Evolutionary conservation across 2,888 invertebrate species (phyloP), one percentile per base, ranked within the genome.

Genomic region (Drosophila merina): DNA sequence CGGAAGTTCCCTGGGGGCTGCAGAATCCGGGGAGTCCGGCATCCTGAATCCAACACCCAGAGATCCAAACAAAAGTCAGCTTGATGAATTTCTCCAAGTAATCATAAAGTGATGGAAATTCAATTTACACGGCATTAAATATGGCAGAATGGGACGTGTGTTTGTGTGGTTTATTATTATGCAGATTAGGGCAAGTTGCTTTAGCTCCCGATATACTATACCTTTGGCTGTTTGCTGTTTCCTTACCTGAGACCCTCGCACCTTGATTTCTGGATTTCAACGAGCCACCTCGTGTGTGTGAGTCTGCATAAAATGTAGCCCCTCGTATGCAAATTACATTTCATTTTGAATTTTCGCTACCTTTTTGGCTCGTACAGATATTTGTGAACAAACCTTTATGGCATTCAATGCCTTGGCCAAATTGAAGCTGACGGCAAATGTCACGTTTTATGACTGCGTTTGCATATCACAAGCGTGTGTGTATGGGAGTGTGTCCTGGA

Each of bases 41-140:
- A 5, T 20, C 14, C 31, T 12, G 30, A 5, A 1, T 33, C 7
- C 36, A 20, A 28, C 5, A 14, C 8, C 30, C 30, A 12, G 30
- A 14, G 10, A 8, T 20, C 33, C 36, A 10, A 33, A 57, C 64
- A 69, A 70, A 56, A 64, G 70, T 69, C 57, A 64, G 56, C 70
- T 69, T 64, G 64, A 69, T 68, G 74, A 71, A 75, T 66, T 69
- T 77, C 87, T 87, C 77, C 83, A 87, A 86, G 86, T 80, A 86
- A 88, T 86, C 89, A 88, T 80, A 88, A 86, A 88, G 86, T 86
- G 84, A 86, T 86, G 86, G 88, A 88, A 86, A 86, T 86, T 88
- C 86, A 88, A 86, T 86, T 86, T 88, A 75, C 83, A 88, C 89
- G 77, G 80, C 77, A 88, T 88, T 86, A 88, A 88, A 87, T 85